Evolutionary conservation across 2,113 vertebrate genomes (phyloP).

Genomic region (Larimichthys crocea): DNA sequence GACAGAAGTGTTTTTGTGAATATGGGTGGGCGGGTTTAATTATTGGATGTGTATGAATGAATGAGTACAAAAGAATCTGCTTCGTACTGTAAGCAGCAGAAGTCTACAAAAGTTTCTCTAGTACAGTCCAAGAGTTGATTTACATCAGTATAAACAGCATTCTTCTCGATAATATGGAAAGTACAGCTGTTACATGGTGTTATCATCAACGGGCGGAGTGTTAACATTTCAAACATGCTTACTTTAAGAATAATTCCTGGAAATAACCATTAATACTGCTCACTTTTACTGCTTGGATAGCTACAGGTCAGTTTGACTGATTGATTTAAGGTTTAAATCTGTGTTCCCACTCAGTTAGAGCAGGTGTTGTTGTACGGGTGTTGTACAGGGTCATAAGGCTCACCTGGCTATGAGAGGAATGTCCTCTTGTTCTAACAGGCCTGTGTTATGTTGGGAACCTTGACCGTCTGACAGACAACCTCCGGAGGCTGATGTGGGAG

Average conservation of each 20-base stretch:
- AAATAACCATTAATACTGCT: slow-evolving; percentile 9
- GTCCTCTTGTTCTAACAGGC: slow-evolving; percentile 78
- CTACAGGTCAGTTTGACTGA: slow-evolving; percentile 1
- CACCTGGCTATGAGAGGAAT: slow-evolving; percentile 79
- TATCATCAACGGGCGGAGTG: slow-evolving; percentile 17
- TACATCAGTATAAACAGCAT: slow-evolving; percentile 38
- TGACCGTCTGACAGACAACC: slow-evolving; percentile 71
- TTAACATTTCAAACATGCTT: slow-evolving; percentile 33
- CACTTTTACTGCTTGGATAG: slow-evolving; percentile 6
- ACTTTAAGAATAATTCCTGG: background rate
- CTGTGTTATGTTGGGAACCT: slow-evolving; percentile 62
- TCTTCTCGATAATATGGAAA: slow-evolving; percentile 51
- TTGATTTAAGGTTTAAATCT: slow-evolving; percentile 4
- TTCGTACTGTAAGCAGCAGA: slow-evolving; percentile 29
- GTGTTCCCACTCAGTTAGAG: slow-evolving; percentile 9
- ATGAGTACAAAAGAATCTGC: slow-evolving; percentile 52
- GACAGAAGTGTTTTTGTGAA: slow-evolving; percentile 66
- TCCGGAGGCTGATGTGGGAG: slow-evolving; percentile 28
- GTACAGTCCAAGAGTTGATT: slow-evolving; percentile 35
- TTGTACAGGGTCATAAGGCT: slow-evolving; percentile 64
- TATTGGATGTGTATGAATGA: slow-evolving; percentile 62
- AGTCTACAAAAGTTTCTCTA: slow-evolving; percentile 22
- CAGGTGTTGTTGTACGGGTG: slow-evolving; percentile 30
- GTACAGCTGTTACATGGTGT: slow-evolving; percentile 37
- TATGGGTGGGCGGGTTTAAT: slow-evolving; percentile 50